These are phyloP conservation scores for Drosophila sulfurigaster DNA, from an alignment of 1,140 invertebrate species.

Conservation along the genomic window DNA sequence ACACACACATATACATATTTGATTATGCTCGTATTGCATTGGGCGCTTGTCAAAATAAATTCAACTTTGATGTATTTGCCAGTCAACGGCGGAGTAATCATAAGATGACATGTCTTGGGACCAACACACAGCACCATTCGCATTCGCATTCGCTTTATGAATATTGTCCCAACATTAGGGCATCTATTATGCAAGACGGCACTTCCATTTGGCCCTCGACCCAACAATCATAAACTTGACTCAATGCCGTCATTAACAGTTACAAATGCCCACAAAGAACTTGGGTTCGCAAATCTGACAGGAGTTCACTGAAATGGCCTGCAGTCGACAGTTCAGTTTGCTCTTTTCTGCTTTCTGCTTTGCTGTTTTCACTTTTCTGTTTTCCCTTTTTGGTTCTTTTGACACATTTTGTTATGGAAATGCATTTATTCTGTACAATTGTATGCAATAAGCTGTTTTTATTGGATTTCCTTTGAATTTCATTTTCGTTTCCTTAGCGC, in stretches of 20 bases:
- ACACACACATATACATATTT: conserved; percentile 25
- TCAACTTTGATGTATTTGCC: conserved; percentile 51
- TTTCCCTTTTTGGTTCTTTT: not conserved
- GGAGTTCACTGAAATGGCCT: not conserved
- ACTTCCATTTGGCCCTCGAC: conserved; percentile 10
- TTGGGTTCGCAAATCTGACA: not conserved
- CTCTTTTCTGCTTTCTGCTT: not conserved
- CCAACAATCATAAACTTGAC: conserved; percentile 34
- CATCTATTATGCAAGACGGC: conserved; percentile 46
- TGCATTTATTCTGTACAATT: conserved; percentile 8
- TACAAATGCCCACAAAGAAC: conserved; percentile 28
- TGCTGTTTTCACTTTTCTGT: not conserved
- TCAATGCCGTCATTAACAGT: conserved; percentile 55
- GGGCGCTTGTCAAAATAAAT: conserved; percentile 45
- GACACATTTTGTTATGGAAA: conserved; percentile 12
- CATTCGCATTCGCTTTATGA: conserved; percentile 35
- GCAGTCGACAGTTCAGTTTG: conserved; percentile 5
- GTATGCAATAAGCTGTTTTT: conserved; percentile 3
- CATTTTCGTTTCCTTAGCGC: not conserved
- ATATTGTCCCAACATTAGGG: conserved; percentile 39
- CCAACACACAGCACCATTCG: not conserved
- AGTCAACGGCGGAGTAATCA: conserved; percentile 15
- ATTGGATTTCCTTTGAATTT: not conserved
- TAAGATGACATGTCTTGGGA: conserved; percentile 19
- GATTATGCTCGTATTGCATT: conserved; percentile 31